Conservation (phyloP, 2,797 vertebrate genomes). For the Cryptoprocta ferox region DNA sequence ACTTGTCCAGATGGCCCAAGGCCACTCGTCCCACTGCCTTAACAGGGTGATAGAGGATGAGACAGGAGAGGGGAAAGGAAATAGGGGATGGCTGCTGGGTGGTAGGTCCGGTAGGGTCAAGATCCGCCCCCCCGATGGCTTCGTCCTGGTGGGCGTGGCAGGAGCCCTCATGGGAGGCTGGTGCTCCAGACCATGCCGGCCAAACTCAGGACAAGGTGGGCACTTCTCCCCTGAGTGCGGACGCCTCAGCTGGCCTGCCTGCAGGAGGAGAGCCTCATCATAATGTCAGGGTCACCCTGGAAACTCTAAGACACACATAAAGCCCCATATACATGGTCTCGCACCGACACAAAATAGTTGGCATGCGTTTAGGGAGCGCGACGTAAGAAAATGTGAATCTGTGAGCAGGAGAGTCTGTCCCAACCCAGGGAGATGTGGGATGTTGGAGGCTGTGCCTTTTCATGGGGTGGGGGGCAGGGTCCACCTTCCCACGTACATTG, state of each 20-base stretch:
- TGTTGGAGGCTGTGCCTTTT: too few species aligned
- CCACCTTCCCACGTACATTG: neutral
- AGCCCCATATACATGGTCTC: neutral
- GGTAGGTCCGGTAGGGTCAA: neutral
- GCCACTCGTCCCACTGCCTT: neutral
- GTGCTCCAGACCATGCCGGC: rapidly evolving
- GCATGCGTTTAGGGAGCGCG: rapidly evolving
- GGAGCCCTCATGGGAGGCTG: rapidly evolving
- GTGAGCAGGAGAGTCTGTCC: neutral
- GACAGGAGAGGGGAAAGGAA: neutral
- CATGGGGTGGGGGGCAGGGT: neutral
- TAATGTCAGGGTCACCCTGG: rapidly evolving
- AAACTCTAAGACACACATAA: neutral
- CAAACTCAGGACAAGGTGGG: too few species aligned
- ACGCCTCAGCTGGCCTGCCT: rapidly evolving
- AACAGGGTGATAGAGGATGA: rapidly evolving
- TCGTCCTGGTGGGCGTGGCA: neutral
- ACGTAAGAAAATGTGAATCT: too few species aligned
- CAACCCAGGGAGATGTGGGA: rapidly evolving
- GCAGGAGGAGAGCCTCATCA: too few species aligned
- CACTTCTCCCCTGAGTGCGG: neutral
- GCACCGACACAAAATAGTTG: rapidly evolving
- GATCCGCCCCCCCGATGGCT: rapidly evolving
- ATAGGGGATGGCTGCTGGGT: too few species aligned
- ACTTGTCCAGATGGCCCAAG: too few species aligned